Conservation (phyloP, 2,888 invertebrate species). For the Cylindroiulus punctatus region DNA sequence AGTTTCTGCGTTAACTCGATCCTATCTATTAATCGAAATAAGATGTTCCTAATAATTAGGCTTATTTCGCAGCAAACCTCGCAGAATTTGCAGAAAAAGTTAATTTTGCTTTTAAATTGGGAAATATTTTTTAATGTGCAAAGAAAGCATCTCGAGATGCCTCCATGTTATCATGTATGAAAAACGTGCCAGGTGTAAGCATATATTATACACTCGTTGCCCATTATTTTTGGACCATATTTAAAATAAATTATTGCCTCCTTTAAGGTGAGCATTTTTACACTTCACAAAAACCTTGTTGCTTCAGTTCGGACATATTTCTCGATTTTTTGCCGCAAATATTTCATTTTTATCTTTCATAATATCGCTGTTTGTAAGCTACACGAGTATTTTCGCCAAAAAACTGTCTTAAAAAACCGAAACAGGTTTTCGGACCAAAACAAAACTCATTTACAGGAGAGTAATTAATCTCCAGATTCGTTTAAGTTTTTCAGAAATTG, state of each 20-base stretch:
- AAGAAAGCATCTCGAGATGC: neutral
- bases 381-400: neutral
- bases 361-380: constrained; percentile 22
- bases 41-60: constrained; percentile 38
- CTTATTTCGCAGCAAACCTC: neutral
- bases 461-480: constrained; percentile 15
- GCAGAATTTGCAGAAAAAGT: neutral
- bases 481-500: neutral
- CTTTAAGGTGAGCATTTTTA: constrained; percentile 36
- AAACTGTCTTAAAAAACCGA: neutral
- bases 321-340: constrained; percentile 16
- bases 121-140: neutral
- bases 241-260: constrained; percentile 16
- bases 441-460: neutral
- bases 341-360: constrained; percentile 6
- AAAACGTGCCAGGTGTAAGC: neutral
- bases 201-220: neutral
- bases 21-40: constrained; percentile 38
- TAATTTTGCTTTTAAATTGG: neutral
- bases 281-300: neutral
- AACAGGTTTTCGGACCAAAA: neutral
- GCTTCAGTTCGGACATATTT: neutral
- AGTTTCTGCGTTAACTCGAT: constrained; percentile 13
- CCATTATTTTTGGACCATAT: constrained; percentile 8
- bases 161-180: neutral